A percentile compares a stretch with the other conserved stretches of the same genome.
Conservation (phyloP, 2,888 invertebrate species). For the Diarsia brunnea region DNA sequence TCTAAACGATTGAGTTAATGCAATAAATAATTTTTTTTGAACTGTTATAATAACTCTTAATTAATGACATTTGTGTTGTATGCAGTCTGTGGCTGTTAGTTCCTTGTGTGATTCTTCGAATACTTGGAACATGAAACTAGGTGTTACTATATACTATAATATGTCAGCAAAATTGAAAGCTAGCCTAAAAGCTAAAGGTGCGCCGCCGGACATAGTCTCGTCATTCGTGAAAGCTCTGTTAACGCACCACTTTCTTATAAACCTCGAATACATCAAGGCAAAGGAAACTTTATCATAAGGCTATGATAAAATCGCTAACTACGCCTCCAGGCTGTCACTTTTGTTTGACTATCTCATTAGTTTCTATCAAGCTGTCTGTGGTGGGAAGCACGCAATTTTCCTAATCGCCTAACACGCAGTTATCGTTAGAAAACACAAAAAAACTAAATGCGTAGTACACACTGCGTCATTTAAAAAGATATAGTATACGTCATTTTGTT, state of each 20-base stretch:
- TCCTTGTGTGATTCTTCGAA: not conserved
- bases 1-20: too few relatives aligned
- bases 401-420: constrained; percentile 7
- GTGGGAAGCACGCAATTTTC: constrained; percentile 18
- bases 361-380: constrained; percentile 11
- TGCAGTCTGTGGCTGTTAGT: too few relatives aligned
- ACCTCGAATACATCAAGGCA: constrained; percentile 10
- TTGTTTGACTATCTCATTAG: constrained; percentile 36
- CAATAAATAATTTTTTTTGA: too few relatives aligned
- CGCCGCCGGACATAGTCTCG: not conserved
- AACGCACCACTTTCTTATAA: not conserved
- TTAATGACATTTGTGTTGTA: not conserved
- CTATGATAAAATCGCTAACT: constrained; percentile 22
- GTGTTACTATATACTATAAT: not conserved
- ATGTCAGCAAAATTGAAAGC: not conserved
- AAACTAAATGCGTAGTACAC: not conserved
- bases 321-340: not conserved
- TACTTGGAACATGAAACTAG: not conserved
- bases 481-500: not conserved
- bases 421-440: not conserved
- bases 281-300: not conserved
- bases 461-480: not conserved
- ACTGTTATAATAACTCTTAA: too few relatives aligned
- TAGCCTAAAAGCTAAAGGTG: not conserved
- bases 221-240: not conserved